Base-by-base conservation (phyloP, 2,888 invertebrate species). In the Leptothorax acervorum region DNA sequence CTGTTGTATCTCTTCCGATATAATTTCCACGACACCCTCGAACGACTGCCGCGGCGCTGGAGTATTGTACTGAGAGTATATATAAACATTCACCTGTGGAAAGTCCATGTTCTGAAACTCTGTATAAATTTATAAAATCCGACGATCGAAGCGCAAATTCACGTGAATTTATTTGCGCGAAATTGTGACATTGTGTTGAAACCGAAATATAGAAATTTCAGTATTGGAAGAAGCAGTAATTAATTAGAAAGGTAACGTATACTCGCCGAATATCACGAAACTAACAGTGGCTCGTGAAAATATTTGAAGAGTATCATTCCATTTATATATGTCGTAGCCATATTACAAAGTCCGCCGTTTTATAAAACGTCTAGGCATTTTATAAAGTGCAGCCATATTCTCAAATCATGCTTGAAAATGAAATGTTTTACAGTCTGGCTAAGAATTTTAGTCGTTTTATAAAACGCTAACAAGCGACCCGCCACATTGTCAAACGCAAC, bases 11-110 rank as follows among this genome's bases (percentile, higher is more conserved):
- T 86, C 82, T 81, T 53, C 82, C 87, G 83, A 88, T 88, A 88
- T 90, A 86, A 91, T 91, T 91, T 90, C 83, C 85, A 83, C 84
- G 81, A 89, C 89, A 88, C 82, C 68, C 76, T 90, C 81, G 83
- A 81, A 70, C 85, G 68, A 81, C 53, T 63, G 68, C 83, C 51
- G 55, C 63, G 75, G 60, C 55, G 63, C 51, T 28, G 35, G 12
- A 51, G 68, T 78, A 48, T 75, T 73, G 84, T 42, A 42, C 42
- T 88, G 35, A 23, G 35, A 35, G 35, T 87, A 53, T 89, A 23
- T 23, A 23, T 23, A 23, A 88, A 89, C 83, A 82, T 68, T 57
- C 63, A 66, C 57, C 75, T 82, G 42, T 9, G 79, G 82, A 78
- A 85, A 65, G 62, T 82, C 82, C 55, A 23, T 35, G 28, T 9